Conservation (phyloP, 1,140 invertebrate species). For the Maconellicoccus hirsutus region DNA sequence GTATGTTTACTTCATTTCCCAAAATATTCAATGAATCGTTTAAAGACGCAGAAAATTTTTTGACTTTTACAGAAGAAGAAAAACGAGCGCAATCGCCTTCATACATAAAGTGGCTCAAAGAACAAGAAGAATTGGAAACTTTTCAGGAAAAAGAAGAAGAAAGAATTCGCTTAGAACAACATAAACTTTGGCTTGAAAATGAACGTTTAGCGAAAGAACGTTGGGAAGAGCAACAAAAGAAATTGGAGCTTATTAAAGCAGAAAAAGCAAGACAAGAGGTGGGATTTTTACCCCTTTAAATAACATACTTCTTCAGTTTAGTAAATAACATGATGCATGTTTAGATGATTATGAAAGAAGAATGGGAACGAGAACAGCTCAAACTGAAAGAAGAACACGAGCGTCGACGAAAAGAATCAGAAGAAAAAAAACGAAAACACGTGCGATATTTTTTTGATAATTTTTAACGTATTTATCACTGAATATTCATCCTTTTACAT, state of each 20-base stretch:
- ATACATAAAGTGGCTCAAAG: slow-evolving; percentile 39
- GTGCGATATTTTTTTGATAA: not conserved
- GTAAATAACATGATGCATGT: not conserved
- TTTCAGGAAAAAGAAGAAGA: slow-evolving; percentile 37
- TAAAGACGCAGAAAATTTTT: not conserved
- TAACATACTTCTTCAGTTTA: not conserved
- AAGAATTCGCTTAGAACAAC: slow-evolving; percentile 36
- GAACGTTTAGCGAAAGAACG: slow-evolving; percentile 40
- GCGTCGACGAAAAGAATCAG: slow-evolving; percentile 32
- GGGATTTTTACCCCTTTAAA: not conserved
- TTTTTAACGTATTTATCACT: not conserved
- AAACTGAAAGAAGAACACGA: slow-evolving; percentile 37
- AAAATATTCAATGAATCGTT: not conserved
- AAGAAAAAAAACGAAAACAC: slow-evolving; percentile 34
- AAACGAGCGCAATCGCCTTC: slow-evolving; percentile 32
- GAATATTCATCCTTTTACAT: slow-evolving; percentile 18
- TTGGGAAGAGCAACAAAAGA: slow-evolving; percentile 41
- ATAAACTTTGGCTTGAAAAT: slow-evolving; percentile 39
- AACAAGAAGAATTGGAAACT: slow-evolving; percentile 35
- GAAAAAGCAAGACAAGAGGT: slow-evolving; percentile 41
- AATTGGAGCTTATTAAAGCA: slow-evolving; percentile 38
- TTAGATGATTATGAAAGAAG: slow-evolving; percentile 28
- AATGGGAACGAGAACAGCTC: slow-evolving; percentile 29
- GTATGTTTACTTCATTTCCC: slow-evolving; percentile 25
- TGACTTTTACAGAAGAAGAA: slow-evolving; percentile 30